Evolutionary conservation across 2,797 vertebrate genomes (phyloP).

Genomic region (Phoebastria nigripes): DNA sequence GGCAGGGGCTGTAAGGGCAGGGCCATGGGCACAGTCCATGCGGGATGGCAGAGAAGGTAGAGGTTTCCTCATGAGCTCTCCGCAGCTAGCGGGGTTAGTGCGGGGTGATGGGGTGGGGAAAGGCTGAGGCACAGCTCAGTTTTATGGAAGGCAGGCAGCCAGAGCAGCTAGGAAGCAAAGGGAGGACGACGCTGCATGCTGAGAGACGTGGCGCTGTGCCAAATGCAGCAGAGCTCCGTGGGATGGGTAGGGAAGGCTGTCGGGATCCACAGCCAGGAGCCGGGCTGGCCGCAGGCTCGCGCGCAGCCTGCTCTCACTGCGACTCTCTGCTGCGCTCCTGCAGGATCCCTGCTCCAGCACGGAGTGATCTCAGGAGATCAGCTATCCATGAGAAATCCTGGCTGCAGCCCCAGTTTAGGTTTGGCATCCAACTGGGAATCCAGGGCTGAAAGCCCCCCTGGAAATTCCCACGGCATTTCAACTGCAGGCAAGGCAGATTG

Average conservation of each 20-base stretch:
- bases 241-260: neutral
- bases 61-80: neutral
- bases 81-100: neutral
- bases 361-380: neutral
- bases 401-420: neutral
- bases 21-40: accelerated
- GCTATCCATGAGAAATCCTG: neutral
- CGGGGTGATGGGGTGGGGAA: neutral
- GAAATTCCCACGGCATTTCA: neutral
- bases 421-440: neutral
- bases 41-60: neutral
- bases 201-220: neutral
- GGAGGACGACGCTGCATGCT: accelerated
- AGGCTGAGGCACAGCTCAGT: neutral
- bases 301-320: neutral
- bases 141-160: neutral
- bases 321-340: neutral
- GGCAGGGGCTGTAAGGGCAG: neutral
- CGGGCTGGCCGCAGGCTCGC: neutral
- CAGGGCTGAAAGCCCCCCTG: neutral
- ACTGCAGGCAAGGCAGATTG: neutral
- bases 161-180: neutral
- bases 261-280: neutral
- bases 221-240: neutral
- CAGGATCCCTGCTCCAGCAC: neutral